These are phyloP conservation scores for Exocentrus adspersus DNA, from an alignment of 2,888 invertebrate genomes.

Conservation along the genomic window DNA sequence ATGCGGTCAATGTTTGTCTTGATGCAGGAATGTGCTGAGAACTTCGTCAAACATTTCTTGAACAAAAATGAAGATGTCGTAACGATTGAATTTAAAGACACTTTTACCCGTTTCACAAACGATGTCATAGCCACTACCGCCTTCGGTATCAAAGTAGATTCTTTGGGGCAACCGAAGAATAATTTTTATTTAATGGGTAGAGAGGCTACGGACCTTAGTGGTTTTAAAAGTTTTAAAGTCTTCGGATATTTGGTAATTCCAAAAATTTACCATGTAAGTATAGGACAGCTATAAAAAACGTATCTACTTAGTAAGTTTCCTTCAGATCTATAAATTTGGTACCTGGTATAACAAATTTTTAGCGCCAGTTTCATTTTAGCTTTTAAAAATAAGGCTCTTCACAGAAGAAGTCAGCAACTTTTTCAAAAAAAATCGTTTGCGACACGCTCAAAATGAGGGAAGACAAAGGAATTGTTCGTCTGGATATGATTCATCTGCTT, in stretches of 20 bases:
- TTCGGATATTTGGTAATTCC: slow-evolving; percentile 25
- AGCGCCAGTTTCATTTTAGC: background rate
- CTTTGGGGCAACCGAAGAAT: slow-evolving; percentile 65
- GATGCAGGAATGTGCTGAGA: slow-evolving; percentile 44
- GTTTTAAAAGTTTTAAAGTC: slow-evolving; percentile 28
- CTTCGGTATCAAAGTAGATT: slow-evolving; percentile 67
- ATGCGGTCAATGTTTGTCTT: slow-evolving; percentile 63
- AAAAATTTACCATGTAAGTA: slow-evolving; percentile 27
- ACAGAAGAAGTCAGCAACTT: background rate
- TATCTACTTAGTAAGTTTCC: too few relatives aligned
- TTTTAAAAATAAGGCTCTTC: background rate
- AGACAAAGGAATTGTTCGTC: slow-evolving; percentile 45
- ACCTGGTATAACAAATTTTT: too few relatives aligned
- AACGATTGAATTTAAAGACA: slow-evolving; percentile 60
- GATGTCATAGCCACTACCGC: slow-evolving; percentile 68
- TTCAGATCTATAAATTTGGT: too few relatives aligned
- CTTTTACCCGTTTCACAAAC: slow-evolving; percentile 60
- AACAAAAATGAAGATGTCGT: slow-evolving; percentile 30
- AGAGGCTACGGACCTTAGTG: slow-evolving; percentile 54
- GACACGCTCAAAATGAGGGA: slow-evolving; percentile 35
- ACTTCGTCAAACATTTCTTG: slow-evolving; percentile 35
- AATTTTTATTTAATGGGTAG: slow-evolving; percentile 67
- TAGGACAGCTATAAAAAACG: too few relatives aligned
- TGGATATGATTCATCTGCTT: slow-evolving; percentile 66
- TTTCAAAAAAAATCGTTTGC: background rate